phyloP scores from a whole-genome alignment of 2,113 vertebrate species.

The Cervus canadensis region DNA sequence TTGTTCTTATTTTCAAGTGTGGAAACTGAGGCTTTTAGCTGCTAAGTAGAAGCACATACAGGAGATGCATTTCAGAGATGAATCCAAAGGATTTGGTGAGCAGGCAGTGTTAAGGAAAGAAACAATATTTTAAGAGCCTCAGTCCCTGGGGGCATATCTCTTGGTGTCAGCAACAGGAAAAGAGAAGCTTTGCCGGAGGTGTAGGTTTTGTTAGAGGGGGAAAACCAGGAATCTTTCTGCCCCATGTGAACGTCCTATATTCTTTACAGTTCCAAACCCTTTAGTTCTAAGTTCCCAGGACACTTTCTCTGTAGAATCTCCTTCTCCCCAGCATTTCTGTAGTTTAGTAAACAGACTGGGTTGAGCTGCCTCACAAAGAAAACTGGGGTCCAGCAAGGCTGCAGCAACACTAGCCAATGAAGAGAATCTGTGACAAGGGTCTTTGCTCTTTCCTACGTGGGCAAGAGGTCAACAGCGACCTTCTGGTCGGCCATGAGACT shows the following conservation, averaged over 20 bases:
- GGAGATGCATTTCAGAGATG: not conserved
- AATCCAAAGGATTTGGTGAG: not conserved
- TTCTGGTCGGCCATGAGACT: not conserved
- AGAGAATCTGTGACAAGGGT: not conserved
- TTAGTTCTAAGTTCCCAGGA: not conserved
- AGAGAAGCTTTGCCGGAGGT: not conserved
- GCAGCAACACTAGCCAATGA: not conserved
- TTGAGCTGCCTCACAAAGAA: not conserved
- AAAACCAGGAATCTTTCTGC: not conserved
- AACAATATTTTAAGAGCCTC: not conserved
- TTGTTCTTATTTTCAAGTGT: not conserved
- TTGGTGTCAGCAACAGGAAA: not conserved
- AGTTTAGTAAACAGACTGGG: not conserved
- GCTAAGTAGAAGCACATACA: not conserved
- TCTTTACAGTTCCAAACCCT: not conserved
- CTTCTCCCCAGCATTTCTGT: not conserved
- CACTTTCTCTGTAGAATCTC: not conserved
- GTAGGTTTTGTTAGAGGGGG: not conserved
- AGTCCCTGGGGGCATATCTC: not conserved
- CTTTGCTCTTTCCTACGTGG: not conserved
- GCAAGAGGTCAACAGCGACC: not conserved
- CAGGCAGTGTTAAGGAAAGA: not conserved
- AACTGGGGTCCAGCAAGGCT: not conserved
- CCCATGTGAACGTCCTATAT: not conserved
- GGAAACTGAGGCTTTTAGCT: not conserved